Evolutionary conservation across 2,113 vertebrate genomes (phyloP), one percentile per base, ranked within the genome.

Genomic region (Bolborhynchus lineola): DNA sequence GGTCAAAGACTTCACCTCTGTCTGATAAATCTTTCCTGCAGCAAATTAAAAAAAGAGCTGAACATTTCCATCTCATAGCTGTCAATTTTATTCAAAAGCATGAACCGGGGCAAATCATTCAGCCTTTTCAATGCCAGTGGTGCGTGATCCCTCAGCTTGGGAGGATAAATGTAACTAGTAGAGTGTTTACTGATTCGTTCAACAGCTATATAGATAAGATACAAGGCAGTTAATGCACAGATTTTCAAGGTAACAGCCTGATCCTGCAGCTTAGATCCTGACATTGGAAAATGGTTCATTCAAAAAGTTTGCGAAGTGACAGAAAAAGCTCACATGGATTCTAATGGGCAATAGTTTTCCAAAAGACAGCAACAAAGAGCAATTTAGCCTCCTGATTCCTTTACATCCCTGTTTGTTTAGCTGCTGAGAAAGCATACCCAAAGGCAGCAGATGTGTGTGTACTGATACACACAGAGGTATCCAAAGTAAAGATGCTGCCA

Each of bases 81-180:
- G 91, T 94, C 90, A 92, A 8, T 95, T 95, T 95, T 94, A 93
- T 85, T 95, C 93, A 92, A 60, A 92, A 88, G 90, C 78, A 90
- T 77, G 70, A 94, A 92, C 44, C 2, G 2, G 79, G 79, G 79
- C 79, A 93, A 93, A 88, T 91, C 41, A 92, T 62, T 88, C 88
- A 93, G 88, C 72, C 90, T 88, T 95, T 95, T 90, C 82, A 94
- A 55, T 90, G 72, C 64, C 80, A 83, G 69, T 92, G 90, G 86
- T 60, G 92, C 26, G 13, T 65, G 72, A 95, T 86, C 72, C 47
- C 57, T 64, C 44, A 62, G 80, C 72, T 95, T 81, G 47, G 86
- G 82, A 96, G 64, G 46, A 59, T 39, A 82, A 94, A 86, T 57
- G 62, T 71, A 92, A 71, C 35, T 29, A 71, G 60, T 11, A 19